These are phyloP conservation scores for Ditula angustiorana DNA, from an alignment of 2,888 invertebrate species.

Conservation along the genomic window DNA sequence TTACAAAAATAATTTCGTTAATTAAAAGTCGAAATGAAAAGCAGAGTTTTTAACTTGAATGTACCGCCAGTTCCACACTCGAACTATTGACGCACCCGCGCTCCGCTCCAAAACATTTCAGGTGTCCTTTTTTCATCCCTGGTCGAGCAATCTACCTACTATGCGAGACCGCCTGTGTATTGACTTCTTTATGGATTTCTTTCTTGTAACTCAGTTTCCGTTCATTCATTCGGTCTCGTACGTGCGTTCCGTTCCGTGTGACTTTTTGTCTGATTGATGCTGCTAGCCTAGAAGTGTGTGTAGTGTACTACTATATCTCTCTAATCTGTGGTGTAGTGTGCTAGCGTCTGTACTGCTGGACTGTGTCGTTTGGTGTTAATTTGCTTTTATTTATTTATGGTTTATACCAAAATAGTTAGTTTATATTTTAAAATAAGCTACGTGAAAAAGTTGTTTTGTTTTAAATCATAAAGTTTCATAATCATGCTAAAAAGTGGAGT, in stretches of 20 bases:
- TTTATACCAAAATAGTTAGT: conserved; percentile 8
- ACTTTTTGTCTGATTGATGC: conserved; percentile 6
- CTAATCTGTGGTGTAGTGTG: conserved; percentile 6
- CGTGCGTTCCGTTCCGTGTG: conserved; percentile 10
- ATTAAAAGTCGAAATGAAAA: no score
- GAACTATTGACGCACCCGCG: no score
- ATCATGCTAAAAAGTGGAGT: conserved; percentile 46
- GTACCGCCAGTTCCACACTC: no score
- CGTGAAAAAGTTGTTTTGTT: neutral
- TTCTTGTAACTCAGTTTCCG: neutral
- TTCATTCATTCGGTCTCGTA: conserved; percentile 3
- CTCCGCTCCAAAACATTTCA: no score
- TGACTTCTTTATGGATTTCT: conserved; percentile 21
- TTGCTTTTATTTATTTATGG: conserved; percentile 31
- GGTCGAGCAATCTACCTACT: no score
- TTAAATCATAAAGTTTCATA: conserved; percentile 27
- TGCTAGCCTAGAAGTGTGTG: neutral
- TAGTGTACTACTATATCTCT: no score
- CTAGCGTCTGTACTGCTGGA: conserved; percentile 1
- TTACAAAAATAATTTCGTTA: no score
- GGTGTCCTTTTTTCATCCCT: no score
- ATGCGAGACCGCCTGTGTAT: no score
- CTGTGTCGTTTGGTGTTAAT: conserved; percentile 26
- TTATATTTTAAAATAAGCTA: conserved; percentile 7
- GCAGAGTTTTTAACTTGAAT: no score